These are phyloP conservation scores for Callitettix versicolor DNA, from an alignment of 1,140 invertebrate genomes.

Conservation along the genomic window DNA sequence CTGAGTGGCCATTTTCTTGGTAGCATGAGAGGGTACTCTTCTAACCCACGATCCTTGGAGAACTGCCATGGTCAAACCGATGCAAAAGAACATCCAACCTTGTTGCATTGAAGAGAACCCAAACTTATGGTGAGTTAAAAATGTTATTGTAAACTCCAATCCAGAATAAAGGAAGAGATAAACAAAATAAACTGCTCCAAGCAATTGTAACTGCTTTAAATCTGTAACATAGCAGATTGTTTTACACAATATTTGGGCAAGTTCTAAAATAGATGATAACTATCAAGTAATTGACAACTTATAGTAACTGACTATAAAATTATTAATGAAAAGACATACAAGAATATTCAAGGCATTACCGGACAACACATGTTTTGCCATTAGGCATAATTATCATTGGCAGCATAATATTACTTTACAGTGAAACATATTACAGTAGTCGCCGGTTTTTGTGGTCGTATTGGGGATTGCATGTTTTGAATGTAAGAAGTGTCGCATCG, in stretches of 20 bases:
- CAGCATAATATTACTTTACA: no score
- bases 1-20: constrained; percentile 57
- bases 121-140: constrained; percentile 89
- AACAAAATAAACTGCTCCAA: constrained; percentile 85
- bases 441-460: no score
- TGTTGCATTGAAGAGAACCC: constrained; percentile 90
- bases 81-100: constrained; percentile 93
- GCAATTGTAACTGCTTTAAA: constrained; percentile 48
- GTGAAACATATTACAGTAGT: no score
- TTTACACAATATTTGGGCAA: background rate
- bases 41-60: constrained; percentile 86
- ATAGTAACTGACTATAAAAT: background rate
- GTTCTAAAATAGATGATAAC: background rate
- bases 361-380: no score
- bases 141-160: constrained; percentile 94
- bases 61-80: constrained; percentile 85
- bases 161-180: constrained; percentile 96
- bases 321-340: no score
- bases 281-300: background rate
- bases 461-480: no score
- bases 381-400: no score
- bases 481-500: no score
- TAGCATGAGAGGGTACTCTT: constrained; percentile 61
- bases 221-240: constrained; percentile 35
- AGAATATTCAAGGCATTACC: no score